A percentile compares a stretch with the other conserved stretches of the same genome.
Conservation (phyloP, 2,113 vertebrate genomes). For the Eptesicus fuscus region DNA sequence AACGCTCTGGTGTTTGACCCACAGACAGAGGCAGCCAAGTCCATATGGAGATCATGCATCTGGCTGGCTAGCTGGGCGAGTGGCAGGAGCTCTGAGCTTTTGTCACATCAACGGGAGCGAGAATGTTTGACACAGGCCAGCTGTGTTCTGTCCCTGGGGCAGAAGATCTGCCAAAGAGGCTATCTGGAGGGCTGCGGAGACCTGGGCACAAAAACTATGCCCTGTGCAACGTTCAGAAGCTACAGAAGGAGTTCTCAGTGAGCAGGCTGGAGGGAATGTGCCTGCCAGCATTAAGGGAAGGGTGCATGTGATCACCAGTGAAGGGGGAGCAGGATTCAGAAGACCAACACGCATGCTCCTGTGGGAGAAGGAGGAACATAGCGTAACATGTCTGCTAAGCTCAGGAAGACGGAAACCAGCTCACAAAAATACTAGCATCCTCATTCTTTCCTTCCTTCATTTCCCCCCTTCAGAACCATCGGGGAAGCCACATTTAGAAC, state of each 20-base stretch:
- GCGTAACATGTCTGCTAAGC: not conserved
- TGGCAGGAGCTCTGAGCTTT: not conserved
- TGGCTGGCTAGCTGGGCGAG: not conserved
- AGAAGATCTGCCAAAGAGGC: not conserved
- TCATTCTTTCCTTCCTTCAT: not conserved
- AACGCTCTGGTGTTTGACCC: rapidly evolving
- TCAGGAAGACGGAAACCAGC: not conserved
- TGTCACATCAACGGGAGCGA: not conserved
- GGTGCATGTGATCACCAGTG: rapidly evolving
- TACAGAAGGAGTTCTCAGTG: rapidly evolving
- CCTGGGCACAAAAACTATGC: not conserved
- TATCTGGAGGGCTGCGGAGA: not conserved
- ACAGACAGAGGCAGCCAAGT: not conserved
- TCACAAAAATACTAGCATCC: not conserved
- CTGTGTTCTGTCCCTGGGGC: not conserved
- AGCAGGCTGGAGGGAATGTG: not conserved
- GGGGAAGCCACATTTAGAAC: not conserved
- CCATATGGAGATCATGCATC: no score
- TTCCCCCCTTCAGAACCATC: not conserved
- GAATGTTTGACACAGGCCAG: not conserved
- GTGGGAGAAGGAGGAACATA: not conserved
- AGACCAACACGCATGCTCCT: not conserved
- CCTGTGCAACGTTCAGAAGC: not conserved
- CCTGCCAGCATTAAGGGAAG: not conserved
- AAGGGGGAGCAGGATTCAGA: not conserved